Base-by-base conservation (phyloP, 2,797 vertebrate species). In the Brachyrhaphis roseni region DNA sequence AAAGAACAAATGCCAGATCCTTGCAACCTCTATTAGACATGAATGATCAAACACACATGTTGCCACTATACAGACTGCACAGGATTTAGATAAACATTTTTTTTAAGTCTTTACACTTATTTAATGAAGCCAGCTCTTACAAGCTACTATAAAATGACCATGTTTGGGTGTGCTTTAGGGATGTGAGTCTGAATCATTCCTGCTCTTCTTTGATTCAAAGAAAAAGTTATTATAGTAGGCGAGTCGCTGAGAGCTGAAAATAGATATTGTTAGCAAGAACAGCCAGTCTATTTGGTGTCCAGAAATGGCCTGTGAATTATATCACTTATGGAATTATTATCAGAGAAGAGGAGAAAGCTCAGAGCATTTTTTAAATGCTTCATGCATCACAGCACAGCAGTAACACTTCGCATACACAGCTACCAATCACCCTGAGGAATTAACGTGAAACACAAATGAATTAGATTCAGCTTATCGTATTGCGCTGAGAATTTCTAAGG, bases 201-300 rank as follows among this genome's bases (percentile, higher is more conserved):
- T 84, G 77, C 74, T 83, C 77, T 55, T 88, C 86, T 88, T 91
- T 90, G 84, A 81, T 84, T 86, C 80, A 84, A 86, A 86, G 85
- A 77, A 89, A 78, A 79, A 81, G 90, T 91, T 93, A 86, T 91
- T 88, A 89, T 93, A 86, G 90, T 88, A 89, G 76, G 84, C 64
- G 78, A 73, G 83, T 86, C 87, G 72, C 72, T 80, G 81, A 87
- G 87, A 83, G 47, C 87, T 82, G 83, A 86, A 93, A 91, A 93
- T 90, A 92, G 11, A 34, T 46, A 64, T 90, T 90, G 88, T 87
- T 93, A 91, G 93, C 89, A 90, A 93, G 91, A 94, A 93, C 89
- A 94, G 86, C 88, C 51, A 51, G 79, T 36, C 78, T 91, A 78
- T 85, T 51, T 87, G 82, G 82, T 46, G 78, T 91, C 89, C 88